Evolutionary conservation across 2,888 invertebrate species (phyloP).

Genomic region (Scaptomyza polygonia): DNA sequence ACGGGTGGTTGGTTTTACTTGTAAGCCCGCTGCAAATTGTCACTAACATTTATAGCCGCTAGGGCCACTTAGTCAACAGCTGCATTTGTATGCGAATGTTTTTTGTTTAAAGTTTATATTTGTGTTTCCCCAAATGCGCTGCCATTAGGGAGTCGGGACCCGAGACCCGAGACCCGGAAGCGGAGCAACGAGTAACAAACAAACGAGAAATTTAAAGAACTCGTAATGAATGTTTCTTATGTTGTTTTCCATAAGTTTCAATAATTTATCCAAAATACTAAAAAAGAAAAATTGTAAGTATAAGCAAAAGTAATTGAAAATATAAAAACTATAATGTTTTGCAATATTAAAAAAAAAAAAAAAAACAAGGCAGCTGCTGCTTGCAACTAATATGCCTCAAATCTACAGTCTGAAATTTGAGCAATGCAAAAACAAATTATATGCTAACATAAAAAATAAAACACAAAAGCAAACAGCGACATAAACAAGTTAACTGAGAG

Average conservation of each 20-base stretch:
- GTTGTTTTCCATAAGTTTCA: too few relatives aligned
- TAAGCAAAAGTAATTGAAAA: not conserved
- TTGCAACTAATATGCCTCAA: slow-evolving; percentile 25
- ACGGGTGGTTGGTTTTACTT: slow-evolving; percentile 26
- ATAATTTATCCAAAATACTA: too few relatives aligned
- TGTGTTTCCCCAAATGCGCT: slow-evolving; percentile 22
- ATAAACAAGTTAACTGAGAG: slow-evolving; percentile 74
- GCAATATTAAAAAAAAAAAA: too few relatives aligned
- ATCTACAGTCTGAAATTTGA: not conserved
- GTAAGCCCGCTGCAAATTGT: slow-evolving; percentile 66
- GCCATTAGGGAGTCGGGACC: slow-evolving; percentile 2
- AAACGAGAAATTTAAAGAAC: not conserved
- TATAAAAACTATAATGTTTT: not conserved
- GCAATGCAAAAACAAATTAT: slow-evolving; percentile 53
- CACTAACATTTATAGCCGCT: slow-evolving; percentile 72
- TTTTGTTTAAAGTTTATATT: slow-evolving; percentile 39
- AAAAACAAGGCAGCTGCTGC: not conserved
- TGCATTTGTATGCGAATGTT: slow-evolving; percentile 32
- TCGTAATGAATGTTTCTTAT: too few relatives aligned
- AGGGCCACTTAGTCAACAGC: slow-evolving; percentile 43
- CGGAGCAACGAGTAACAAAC: not conserved
- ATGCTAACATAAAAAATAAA: slow-evolving; percentile 53
- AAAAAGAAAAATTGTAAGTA: too few relatives aligned
- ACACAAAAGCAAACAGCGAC: slow-evolving; percentile 68
- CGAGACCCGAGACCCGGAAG: not conserved